Base-by-base conservation (phyloP, 30 jellyfish, hydroid and myxozoan species). In the Hydractinia echinata region DNA sequence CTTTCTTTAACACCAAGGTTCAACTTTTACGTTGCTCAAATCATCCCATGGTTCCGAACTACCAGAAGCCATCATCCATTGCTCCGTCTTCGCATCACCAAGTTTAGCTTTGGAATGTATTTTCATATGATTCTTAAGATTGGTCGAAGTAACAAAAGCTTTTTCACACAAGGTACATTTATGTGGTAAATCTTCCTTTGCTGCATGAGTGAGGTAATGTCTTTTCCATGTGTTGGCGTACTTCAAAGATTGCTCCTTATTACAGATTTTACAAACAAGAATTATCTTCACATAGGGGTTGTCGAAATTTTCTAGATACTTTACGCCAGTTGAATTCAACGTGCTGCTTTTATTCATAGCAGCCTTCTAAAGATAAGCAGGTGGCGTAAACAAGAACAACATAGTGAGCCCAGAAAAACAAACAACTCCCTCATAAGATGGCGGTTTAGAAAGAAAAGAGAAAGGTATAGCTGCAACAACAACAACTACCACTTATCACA, bases 131-230 rank as follows among this genome's bases (percentile, higher is more conserved):
- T 66, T 80, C 61, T 80, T 80, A 53, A 80, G 67, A 61, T 80
- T 62, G 51, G 87, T 62, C n/a, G 87, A 52, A 14, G 87, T 80
- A 10, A 80, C 81, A 51, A 60, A 80, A 0, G 73, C 87, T 67
- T 80, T 80, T 19, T 67, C 84, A 80, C 87, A 80, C 16, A 80
- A 10, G 10, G 51, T 16, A 48, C 87, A 80, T 55, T 66, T 60
- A 81, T 80, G 87, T 9, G 87, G 87, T 7, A 61, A 67, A 20
- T 80, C 87, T 80, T 80, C 87, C 61, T 80, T 66, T 21, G 81
- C 70, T 20, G 81, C 87, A 61, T 80, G 87, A 18, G 87, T 80
- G 5, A 80, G 55, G 66, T 14, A 80, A 80, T 80, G 87, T 5
- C 81, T 62, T 80, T 80, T 80, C 87, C 87, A 80, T 8, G 84